Conservation (phyloP, 92 coral and sea anemone species). For the Porites evermanni region DNA sequence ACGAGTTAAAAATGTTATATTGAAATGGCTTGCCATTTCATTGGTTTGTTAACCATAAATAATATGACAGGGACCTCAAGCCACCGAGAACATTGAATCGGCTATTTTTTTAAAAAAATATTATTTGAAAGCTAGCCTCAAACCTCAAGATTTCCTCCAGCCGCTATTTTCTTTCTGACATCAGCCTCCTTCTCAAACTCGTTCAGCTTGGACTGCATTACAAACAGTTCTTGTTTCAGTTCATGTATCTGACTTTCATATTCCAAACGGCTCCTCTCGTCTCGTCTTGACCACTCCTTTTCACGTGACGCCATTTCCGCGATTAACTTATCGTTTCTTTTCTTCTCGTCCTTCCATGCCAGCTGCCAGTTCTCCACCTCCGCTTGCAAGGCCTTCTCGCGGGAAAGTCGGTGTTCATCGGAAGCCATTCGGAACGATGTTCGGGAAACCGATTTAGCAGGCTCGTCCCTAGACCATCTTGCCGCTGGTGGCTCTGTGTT, state of each 20-base stretch:
- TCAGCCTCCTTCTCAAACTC: conserved; percentile 81
- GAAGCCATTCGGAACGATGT: conserved; percentile 66
- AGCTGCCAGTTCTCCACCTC: conserved; percentile 95
- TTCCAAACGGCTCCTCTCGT: conserved; percentile 76
- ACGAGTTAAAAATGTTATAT: no score
- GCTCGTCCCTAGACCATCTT: conserved; percentile 88
- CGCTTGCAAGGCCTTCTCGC: conserved; percentile 84
- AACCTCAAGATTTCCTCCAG: conserved; percentile 89
- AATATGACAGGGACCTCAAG: no score
- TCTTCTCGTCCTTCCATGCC: conserved; percentile 95
- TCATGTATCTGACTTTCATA: conserved; percentile 90
- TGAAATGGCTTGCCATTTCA: no score
- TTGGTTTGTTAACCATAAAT: no score
- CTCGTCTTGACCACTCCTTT: conserved; percentile 84
- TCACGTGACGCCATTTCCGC: conserved; percentile 88
- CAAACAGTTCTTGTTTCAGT: conserved; percentile 92
- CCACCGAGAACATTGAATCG: not conserved
- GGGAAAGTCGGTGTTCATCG: conserved; percentile 78
- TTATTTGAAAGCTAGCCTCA: not conserved
- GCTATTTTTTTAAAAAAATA: not conserved
- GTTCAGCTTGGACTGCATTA: conserved; percentile 79
- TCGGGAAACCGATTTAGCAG: conserved; percentile 70
- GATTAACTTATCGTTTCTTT: conserved; percentile 87
- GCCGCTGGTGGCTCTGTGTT: conserved; percentile 72
- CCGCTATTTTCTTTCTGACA: conserved; percentile 73